Evolutionary conservation across 1,140 invertebrate species (phyloP).

Genomic region (Drosophila varians): DNA sequence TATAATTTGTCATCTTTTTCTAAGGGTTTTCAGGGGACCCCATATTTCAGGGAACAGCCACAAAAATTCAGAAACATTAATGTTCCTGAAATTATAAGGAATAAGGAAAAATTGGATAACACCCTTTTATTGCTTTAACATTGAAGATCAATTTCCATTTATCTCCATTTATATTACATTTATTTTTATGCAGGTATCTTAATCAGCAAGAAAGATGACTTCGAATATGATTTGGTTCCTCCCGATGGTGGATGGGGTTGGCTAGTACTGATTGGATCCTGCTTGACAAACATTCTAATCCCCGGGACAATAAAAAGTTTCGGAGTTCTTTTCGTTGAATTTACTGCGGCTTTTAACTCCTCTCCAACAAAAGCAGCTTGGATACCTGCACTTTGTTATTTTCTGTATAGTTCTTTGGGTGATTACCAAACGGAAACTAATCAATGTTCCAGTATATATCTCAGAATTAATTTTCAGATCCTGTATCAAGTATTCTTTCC

Average conservation of each 20-base stretch:
- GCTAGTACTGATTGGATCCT: constrained; percentile 91
- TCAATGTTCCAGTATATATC: background rate
- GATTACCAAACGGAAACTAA: constrained; percentile 7
- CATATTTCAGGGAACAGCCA: no score
- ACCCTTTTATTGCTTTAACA: no score
- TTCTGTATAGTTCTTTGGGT: constrained; percentile 94
- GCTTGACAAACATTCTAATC: constrained; percentile 92
- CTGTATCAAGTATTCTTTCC: constrained; percentile 94
- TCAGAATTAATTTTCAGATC: constrained; percentile 86
- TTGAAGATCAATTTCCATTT: no score
- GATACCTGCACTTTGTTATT: constrained; percentile 93
- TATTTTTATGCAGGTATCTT: constrained; percentile 50
- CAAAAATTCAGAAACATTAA: no score
- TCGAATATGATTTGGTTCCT: constrained; percentile 85
- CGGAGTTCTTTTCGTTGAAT: constrained; percentile 92
- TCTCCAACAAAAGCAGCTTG: constrained; percentile 90
- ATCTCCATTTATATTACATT: background rate
- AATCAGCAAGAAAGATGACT: constrained; percentile 72
- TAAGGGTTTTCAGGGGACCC: no score
- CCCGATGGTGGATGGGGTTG: constrained; percentile 92
- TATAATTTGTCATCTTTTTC: no score
- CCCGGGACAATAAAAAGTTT: constrained; percentile 94
- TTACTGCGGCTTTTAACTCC: constrained; percentile 89
- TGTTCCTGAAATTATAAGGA: no score
- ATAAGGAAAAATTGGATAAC: no score